Evolutionary conservation across 1,140 invertebrate species (phyloP).

Genomic region (Propsilocerus akamusi): DNA sequence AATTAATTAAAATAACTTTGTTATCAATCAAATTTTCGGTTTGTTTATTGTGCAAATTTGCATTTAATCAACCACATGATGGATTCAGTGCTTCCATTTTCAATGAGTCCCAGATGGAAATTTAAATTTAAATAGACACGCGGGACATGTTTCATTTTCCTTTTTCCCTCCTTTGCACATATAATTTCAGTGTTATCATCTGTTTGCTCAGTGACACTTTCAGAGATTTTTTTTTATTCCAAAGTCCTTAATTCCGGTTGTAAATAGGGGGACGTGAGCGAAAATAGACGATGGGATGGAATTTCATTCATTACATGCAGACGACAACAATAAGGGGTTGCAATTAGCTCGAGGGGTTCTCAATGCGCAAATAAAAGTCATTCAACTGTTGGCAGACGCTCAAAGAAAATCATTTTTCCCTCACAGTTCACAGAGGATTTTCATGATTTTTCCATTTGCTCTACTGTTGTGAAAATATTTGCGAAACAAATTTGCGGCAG

Average conservation of each 20-base stretch:
- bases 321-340: no score
- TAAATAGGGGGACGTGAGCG: not conserved
- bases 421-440: no score
- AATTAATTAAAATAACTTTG: constrained; percentile 16
- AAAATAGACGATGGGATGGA: not conserved
- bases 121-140: constrained; percentile 3
- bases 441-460: no score
- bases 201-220: constrained; percentile 1
- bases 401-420: no score
- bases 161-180: not conserved
- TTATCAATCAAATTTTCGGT: not conserved
- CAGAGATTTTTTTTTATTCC: not conserved
- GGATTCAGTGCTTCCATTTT: no score
- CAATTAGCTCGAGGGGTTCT: no score
- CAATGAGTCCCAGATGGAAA: not conserved
- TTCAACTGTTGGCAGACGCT: no score
- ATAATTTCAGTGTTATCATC: not conserved
- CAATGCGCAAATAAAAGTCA: no score
- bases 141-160: not conserved
- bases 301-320: no score
- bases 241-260: not conserved
- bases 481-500: constrained; percentile 1
- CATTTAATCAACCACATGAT: constrained; percentile 1
- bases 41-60: not conserved
- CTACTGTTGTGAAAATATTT: no score